A percentile compares a stretch with the other conserved stretches of the same genome.
Conservation (phyloP, 2,797 vertebrate genomes). For the Furcifer pardalis region DNA sequence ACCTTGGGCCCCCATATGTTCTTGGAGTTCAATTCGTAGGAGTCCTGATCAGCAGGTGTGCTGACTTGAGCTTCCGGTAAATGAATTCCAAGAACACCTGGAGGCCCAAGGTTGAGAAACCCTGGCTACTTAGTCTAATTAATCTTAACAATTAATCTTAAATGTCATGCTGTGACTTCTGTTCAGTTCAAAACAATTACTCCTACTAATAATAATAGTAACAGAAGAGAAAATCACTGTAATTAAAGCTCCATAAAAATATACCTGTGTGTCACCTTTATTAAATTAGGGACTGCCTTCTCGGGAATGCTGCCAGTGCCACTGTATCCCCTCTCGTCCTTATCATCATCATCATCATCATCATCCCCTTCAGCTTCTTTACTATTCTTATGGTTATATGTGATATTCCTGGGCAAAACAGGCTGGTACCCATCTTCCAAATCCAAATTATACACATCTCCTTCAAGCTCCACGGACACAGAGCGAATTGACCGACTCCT, state of each 20-base stretch:
- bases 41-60: too few species aligned
- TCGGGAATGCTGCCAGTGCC: conserved; percentile 82
- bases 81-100: too few species aligned
- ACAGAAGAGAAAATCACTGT: not conserved
- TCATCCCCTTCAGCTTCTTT: conserved; percentile 70
- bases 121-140: too few species aligned
- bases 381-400: conserved; percentile 67
- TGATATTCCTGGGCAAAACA: conserved; percentile 77
- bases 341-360: conserved; percentile 70
- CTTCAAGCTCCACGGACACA: conserved; percentile 74
- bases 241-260: not conserved
- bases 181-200: not conserved
- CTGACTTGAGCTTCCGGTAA: too few species aligned
- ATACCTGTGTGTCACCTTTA: conserved; percentile 94
- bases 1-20: too few species aligned
- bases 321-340: conserved; percentile 79
- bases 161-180: not conserved
- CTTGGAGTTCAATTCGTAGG: too few species aligned
- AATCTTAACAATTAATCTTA: not conserved
- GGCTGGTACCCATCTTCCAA: conserved; percentile 78
- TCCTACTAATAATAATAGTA: not conserved
- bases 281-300: conserved; percentile 77
- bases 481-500: conserved; percentile 88
- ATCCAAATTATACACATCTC: conserved; percentile 80
- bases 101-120: too few species aligned